A percentile compares a stretch with the other conserved stretches of the same genome.
These are phyloP conservation scores for Pseudorasbora parva DNA, from an alignment of 2,113 vertebrate genomes.

Conservation along the genomic window DNA sequence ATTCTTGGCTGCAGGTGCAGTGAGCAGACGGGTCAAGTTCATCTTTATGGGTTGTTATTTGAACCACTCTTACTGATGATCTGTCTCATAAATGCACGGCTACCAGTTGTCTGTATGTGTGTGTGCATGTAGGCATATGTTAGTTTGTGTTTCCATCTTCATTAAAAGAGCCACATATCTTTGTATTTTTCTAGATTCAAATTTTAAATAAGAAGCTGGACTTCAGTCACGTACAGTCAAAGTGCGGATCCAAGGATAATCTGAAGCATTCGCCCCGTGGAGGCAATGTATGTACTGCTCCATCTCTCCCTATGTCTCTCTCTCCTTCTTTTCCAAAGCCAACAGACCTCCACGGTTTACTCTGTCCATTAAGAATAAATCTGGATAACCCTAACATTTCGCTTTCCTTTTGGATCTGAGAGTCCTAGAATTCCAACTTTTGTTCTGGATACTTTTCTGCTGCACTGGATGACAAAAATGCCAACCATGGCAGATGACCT, in stretches of 20 bases:
- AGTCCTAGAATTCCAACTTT: neutral
- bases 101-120: neutral
- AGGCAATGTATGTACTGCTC: conserved; percentile 88
- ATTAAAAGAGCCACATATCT: conserved; percentile 61
- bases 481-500: neutral
- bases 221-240: conserved; percentile 87
- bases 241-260: conserved; percentile 94
- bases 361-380: neutral
- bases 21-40: neutral
- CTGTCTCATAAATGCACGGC: neutral
- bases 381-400: no score
- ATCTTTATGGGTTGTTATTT: neutral
- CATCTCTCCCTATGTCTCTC: conserved; percentile 3
- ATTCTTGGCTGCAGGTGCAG: conserved; percentile 12
- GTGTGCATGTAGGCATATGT: conserved; percentile 13
- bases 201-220: conserved; percentile 95
- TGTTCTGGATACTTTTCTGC: neutral
- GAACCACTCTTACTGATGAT: neutral
- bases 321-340: conserved; percentile 20
- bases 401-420: neutral
- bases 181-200: conserved; percentile 87
- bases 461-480: conserved; percentile 10
- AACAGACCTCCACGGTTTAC: conserved; percentile 3
- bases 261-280: conserved; percentile 86
- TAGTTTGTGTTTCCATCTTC: conserved; percentile 44